Evolutionary conservation across 2,797 vertebrate species (phyloP), one percentile per base, ranked within the genome.

Genomic region (Sarcoramphus papa): DNA sequence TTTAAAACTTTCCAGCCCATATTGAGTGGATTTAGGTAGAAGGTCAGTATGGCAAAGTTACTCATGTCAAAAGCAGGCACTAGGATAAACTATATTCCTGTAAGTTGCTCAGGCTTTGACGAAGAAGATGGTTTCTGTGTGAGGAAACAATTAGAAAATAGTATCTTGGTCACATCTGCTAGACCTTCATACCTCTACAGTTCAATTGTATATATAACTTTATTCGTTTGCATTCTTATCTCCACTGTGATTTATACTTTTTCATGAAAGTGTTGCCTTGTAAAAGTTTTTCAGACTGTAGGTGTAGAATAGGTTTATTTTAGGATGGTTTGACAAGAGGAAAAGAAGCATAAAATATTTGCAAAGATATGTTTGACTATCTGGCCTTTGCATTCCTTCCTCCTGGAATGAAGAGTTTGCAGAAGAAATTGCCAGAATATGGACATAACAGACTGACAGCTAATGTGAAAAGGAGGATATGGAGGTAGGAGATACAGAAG

Each of bases 271-370:
- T 2, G 0, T 28, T 33, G 51, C 76, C 88, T 93, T 69, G 59
- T 86, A 92, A 83, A 95, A 63, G 2, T 28, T 53, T 47, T 77
- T 90, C 20, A 54, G 80, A 25, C 54, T 73, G 72, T 86, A 96
- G 94, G 90, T 93, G 69, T 51, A 88, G 76, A 75, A 91, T 63
- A 45, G 68, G 59, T 90, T 92, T 95, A 94, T 90, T 96, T 87
- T 59, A 76, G 85, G 85, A 30, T n/a, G 59, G 56, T 73, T 79
- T 94, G 85, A 81, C 72, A 53, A 67, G 80, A 87, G 85, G 63
- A 90, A 96, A 90, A 93, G 90, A 28, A 47, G 67, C 83, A 78
- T 86, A 63, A 94, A 95, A 74, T 48, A 87, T 93, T 92, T 94
- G 85, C 48, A 73, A n/a, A 90, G 83, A 65, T 86, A 37, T 19